Conservation (phyloP, 2,113 vertebrate genomes). For the Struthidea cinerea region DNA sequence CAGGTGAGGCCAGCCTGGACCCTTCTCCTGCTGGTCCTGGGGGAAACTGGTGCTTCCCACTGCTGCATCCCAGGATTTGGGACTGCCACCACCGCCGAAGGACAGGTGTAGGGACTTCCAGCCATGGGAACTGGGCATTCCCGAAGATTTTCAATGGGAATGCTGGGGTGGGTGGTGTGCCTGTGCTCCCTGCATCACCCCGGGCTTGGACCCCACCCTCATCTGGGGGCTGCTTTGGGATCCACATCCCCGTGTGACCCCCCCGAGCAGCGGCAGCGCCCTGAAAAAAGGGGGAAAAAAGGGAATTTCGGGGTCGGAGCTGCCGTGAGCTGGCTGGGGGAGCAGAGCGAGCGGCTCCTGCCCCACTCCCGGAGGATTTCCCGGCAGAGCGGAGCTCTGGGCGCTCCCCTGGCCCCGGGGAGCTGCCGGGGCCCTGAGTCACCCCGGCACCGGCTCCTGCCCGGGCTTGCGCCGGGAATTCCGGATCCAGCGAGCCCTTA, state of each 20-base stretch:
- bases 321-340: neutral
- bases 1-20: neutral
- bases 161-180: rapidly evolving
- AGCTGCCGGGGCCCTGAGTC: slow-evolving; percentile 24
- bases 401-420: neutral
- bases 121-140: neutral
- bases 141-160: neutral
- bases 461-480: neutral
- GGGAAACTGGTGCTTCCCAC: rapidly evolving
- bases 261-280: neutral
- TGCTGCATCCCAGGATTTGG: neutral
- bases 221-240: rapidly evolving
- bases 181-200: neutral
- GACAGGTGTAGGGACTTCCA: neutral
- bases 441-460: neutral
- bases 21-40: neutral
- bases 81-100: rapidly evolving
- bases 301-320: rapidly evolving
- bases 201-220: rapidly evolving
- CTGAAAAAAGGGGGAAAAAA: neutral
- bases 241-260: rapidly evolving
- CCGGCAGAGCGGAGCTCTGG: neutral
- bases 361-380: neutral
- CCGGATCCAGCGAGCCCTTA: neutral
- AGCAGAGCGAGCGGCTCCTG: rapidly evolving